Base-by-base conservation (phyloP, 2,113 vertebrate genomes). In the Psephotus haematonotus region DNA sequence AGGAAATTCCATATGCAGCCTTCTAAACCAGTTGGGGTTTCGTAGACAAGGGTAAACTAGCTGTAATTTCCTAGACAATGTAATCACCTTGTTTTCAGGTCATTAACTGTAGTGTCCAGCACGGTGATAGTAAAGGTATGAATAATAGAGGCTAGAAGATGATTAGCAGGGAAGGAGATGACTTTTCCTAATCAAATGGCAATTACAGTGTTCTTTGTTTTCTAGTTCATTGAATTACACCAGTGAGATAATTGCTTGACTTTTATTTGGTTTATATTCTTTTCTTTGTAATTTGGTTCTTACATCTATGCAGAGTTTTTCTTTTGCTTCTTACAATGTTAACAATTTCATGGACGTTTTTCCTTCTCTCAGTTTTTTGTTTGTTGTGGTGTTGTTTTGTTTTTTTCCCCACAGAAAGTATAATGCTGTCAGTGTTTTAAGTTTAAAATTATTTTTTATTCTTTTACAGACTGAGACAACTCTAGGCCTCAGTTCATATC, bases 401-500 rank as follows among this genome's bases (percentile, higher is more conserved):
- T 55, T 27, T 27, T 16, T 13, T 25, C 3, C 11, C 39, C 27
- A 1, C 7, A 27, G 29, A 14, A 49, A 17, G 2, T 74, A 19
- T 41, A 88, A 72, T 59, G 17, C 25, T 82, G 25, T 62, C 49
- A 49, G 16, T 67, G 11, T 86, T 63, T 95, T 64, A 74, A 72
- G 52, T 14, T 82, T 47, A 25, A 80, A 60, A 16, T 31, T 64
- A 7, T 71, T 68, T 64, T 52, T 88, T 91, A 95, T 95, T 74
- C 29, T 97, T 96, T 98, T 97, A 60, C 97, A 98, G 98, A 96
- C 98, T 78, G 98, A 98, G 92, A 98, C 98, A 97, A 97, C 98
- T 41, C 96, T 98, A 96, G 98, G 98, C 93, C 98, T 98, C 97
- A 96, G 97, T 97, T 98, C 98, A 43, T 98, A 98, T 97, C 98